Base-by-base conservation (phyloP, 2,113 vertebrate genomes). In the Cisticola juncidis region DNA sequence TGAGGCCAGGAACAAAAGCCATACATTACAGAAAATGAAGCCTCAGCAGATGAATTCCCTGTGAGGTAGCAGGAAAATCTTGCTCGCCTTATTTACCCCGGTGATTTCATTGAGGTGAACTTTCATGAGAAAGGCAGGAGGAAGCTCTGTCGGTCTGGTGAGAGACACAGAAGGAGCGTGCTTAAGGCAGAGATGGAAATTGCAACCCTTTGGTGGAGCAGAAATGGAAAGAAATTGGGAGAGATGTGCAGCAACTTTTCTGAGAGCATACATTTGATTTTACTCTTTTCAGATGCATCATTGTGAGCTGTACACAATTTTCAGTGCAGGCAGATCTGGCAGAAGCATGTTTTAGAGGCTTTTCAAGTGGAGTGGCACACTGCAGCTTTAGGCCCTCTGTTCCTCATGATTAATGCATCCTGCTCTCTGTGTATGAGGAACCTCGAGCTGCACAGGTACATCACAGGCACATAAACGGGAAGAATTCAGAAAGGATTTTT, bases 381-480 rank as follows among this genome's bases (percentile, higher is more conserved):
- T 78, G 76, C 57, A 78, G 53, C 85, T 90, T 64, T 86, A 86
- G 79, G 53, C n/a, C 42, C 76, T 56, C 48, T 0, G 2, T 16
- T 76, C n/a, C 66, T 95, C 84, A 80, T 91, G 74, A 94, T 93
- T 96, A 94, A 91, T 90, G 78, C 22, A 65, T 92, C 58, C 48
- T 71, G 51, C 64, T 90, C 88, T 82, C 80, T 71, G 44, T 48
- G 47, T 81, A 29, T 1, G 0, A 78, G 58, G 81, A 60, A 73
- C 60, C 51, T 90, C 5, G 0, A 61, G 40, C 74, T 73, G 79
- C 2, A 12, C 64, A 86, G 79, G 86, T 92, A 74, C 24, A 11
- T 33, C 74, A 77, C 1, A 4, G 60, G 18, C 71, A 74, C 56
- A n/a, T 53, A 62, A 80, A 88, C 0, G 6, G 69, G 51, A 88